phyloP scores from a whole-genome alignment of 2,113 vertebrate genomes.

The Sebastes schlegelii region DNA sequence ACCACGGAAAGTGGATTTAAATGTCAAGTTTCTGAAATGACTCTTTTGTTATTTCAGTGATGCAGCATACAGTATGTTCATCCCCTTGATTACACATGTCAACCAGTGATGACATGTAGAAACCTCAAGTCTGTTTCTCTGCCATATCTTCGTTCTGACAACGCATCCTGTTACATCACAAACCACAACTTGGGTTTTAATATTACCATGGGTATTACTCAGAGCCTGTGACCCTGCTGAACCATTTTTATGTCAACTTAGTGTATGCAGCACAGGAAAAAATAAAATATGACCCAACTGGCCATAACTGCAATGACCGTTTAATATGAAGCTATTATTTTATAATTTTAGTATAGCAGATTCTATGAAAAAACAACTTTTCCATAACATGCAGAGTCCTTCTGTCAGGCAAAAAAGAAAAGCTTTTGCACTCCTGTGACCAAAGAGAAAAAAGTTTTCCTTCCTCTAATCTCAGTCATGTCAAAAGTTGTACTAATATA shows the following conservation, averaged over 20 bases:
- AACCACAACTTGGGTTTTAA: conserved; percentile 26
- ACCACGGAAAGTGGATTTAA: conserved; percentile 36
- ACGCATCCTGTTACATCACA: conserved; percentile 32
- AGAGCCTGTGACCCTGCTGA: conserved; percentile 2
- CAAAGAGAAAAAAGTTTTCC: conserved; percentile 4
- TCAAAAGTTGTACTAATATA: conserved; percentile 8
- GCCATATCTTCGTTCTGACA: conserved; percentile 39
- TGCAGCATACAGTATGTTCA: conserved; percentile 15
- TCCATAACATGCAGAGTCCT: background rate
- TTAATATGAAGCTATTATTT: background rate
- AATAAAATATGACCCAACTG: background rate
- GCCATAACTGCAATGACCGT: background rate
- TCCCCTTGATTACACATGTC: conserved; percentile 45
- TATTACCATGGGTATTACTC: conserved; percentile 13
- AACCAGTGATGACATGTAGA: conserved; percentile 37
- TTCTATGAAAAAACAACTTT: background rate
- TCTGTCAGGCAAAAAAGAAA: background rate
- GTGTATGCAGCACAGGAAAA: background rate
- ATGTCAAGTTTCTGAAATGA: conserved; percentile 39
- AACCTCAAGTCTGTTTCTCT: conserved; percentile 35
- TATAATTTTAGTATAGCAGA: background rate
- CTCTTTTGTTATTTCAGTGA: conserved; percentile 60
- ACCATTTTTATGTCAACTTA: background rate
- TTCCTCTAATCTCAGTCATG: conserved; percentile 7
- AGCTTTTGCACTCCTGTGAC: background rate